Conservation (phyloP, 1,140 invertebrate genomes). For the Cotesia vestalis region DNA sequence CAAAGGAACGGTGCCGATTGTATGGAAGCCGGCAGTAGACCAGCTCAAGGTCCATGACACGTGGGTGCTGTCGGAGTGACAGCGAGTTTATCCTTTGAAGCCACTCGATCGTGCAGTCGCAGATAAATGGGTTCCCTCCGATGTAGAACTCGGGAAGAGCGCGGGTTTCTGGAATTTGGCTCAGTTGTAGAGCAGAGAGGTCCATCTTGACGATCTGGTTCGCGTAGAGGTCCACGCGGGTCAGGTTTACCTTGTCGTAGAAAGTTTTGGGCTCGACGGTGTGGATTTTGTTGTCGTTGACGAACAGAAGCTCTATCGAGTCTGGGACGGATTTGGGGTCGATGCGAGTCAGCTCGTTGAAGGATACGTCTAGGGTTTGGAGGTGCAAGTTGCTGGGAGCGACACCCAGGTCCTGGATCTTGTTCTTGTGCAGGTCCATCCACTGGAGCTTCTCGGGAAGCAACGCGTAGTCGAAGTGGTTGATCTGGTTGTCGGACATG, state of each 20-base stretch:
- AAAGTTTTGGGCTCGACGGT: constrained; percentile 82
- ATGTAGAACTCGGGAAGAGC: constrained; percentile 85
- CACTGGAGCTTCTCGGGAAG: constrained; percentile 81
- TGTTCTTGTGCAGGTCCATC: constrained; percentile 85
- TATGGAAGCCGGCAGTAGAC: constrained; percentile 84
- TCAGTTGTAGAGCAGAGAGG: constrained; percentile 78
- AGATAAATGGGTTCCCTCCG: constrained; percentile 87
- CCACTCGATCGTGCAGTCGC: constrained; percentile 90
- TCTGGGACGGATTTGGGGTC: constrained; percentile 78
- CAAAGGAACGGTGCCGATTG: constrained; percentile 75
- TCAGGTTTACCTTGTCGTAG: constrained; percentile 79
- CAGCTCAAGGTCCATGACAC: constrained; percentile 82
- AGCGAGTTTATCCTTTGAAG: constrained; percentile 81
- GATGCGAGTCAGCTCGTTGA: constrained; percentile 79
- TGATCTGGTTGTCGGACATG: constrained; percentile 83
- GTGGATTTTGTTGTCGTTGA: constrained; percentile 84
- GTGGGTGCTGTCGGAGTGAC: constrained; percentile 77
- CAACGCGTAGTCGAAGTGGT: constrained; percentile 83
- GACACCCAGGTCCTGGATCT: constrained; percentile 76
- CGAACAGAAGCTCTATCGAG: constrained; percentile 80
- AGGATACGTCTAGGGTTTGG: constrained; percentile 81
- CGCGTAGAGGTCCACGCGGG: constrained; percentile 83
- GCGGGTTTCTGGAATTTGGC: constrained; percentile 69
- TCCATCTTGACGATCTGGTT: constrained; percentile 84
- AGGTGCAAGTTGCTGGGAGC: constrained; percentile 63